A percentile compares a stretch with the other conserved stretches of the same genome.
Conservation (phyloP, 53 echinoderm and acorn worm genomes). For the Echinarachnius parma region DNA sequence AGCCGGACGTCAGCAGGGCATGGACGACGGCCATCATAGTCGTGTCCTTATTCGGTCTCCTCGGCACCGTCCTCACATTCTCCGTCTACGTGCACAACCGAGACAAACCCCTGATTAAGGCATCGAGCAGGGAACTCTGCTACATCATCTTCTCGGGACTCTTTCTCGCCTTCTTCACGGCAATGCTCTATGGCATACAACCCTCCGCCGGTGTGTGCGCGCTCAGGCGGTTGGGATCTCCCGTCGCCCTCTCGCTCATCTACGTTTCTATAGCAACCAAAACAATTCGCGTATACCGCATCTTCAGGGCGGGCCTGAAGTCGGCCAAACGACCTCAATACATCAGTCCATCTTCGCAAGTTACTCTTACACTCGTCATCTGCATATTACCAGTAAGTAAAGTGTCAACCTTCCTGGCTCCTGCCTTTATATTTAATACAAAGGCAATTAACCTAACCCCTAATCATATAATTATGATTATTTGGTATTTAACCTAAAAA, state of each 20-base stretch:
- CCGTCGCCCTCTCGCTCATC: slow-evolving; percentile 73
- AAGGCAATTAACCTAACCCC: too few species aligned
- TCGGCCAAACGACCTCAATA: slow-evolving; percentile 84
- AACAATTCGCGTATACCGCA: slow-evolving; percentile 84
- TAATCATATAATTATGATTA: too few species aligned
- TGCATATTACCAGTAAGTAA: slow-evolving; percentile 72
- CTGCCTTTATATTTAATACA: too few species aligned
- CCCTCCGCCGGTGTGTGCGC: slow-evolving; percentile 57
- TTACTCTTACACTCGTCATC: slow-evolving; percentile 59
- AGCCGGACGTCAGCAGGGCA: slow-evolving; percentile 49
- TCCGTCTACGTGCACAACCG: slow-evolving; percentile 63
- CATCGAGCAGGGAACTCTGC: slow-evolving; percentile 85
- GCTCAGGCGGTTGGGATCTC: slow-evolving; percentile 63
- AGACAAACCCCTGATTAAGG: slow-evolving; percentile 87
- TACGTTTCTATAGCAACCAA: slow-evolving; percentile 85
- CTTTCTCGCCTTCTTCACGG: slow-evolving; percentile 63
- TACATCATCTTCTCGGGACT: slow-evolving; percentile 88
- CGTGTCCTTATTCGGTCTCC: slow-evolving; percentile 50
- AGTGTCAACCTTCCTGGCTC: too few species aligned
- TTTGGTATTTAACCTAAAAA: too few species aligned
- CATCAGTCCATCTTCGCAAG: slow-evolving; percentile 82
- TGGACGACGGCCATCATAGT: slow-evolving; percentile 63
- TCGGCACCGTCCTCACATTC: slow-evolving; percentile 49
- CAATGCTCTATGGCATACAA: slow-evolving; percentile 48
- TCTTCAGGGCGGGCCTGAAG: slow-evolving; percentile 73